Evolutionary conservation across 2,113 vertebrate genomes (phyloP).

Genomic region (Stictonetta naevosa): DNA sequence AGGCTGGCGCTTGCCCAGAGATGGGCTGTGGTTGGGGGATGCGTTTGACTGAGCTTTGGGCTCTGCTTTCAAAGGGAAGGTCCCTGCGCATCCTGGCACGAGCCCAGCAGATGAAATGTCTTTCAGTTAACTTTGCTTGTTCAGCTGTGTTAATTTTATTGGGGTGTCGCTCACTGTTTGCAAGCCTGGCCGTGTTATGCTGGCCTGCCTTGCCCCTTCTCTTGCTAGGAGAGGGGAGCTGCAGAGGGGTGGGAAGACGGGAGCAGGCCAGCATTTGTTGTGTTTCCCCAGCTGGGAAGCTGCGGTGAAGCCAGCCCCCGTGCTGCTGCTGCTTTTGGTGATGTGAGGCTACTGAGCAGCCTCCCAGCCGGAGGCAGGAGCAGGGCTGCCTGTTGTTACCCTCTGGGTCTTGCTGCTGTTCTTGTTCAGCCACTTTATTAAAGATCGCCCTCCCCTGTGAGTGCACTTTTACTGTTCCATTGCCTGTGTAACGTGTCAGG

Average conservation of each 20-base stretch:
- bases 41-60: background rate
- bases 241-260: background rate
- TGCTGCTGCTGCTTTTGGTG: background rate
- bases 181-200: background rate
- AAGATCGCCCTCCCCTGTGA: background rate
- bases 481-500: rapidly evolving
- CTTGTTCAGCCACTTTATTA: background rate
- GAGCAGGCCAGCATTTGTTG: background rate
- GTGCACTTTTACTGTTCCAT: rapidly evolving
- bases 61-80: background rate
- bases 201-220: background rate
- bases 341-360: background rate
- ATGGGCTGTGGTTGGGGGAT: background rate
- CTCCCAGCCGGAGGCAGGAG: background rate
- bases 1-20: background rate
- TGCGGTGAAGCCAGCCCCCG: background rate
- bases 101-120: background rate
- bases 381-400: background rate
- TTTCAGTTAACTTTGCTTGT: background rate
- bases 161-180: background rate
- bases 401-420: background rate
- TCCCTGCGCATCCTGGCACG: background rate
- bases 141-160: background rate
- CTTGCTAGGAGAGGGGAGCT: background rate
- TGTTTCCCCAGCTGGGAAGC: background rate